Evolutionary conservation across 2,797 vertebrate species (phyloP), one percentile per base, ranked within the genome.

Genomic region (Zenarchopterus dispar): DNA sequence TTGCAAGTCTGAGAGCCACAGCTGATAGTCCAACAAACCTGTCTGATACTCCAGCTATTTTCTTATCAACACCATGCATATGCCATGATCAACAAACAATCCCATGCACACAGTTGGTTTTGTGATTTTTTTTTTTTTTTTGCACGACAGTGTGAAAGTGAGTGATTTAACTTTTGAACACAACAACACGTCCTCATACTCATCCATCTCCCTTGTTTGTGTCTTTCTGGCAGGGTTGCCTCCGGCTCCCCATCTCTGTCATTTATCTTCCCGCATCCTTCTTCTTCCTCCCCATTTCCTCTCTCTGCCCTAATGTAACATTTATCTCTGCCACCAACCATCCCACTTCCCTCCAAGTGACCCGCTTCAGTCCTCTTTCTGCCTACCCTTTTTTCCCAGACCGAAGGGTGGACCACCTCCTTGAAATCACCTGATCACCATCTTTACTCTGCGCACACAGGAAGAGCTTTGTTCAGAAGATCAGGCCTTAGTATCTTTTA

Each of bases 391-490:
- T 41, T 39, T 43, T 54, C 43, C 42, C 31, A 64, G 57, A 43
- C 21, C 4, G 18, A 28, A 68, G 51, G 44, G 62, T 53, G 56
- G 61, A 21, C 58, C 73, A 57, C 69, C 0, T 26, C 45, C 54
- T 53, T 52, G 49, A 33, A 55, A 84, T 85, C 82, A 78, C 74
- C 75, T 81, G 87, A 84, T 82, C 39, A 2, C 50, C 62, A 75
- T 81, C 77, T 80, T 67, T 49, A 46, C 46, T 55, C 48, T 67
- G 56, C 52, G 31, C 66, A 80, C 53, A 85, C 76, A 88, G 81
- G 76, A 83, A 74, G 56, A 63, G 57, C 54, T 85, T 73, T 82
- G 82, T 77, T 83, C 61, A 39, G 8, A 5, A 42, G 56, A 43
- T 45, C 36, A 18, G 62, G 57, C 77, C 77, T 51, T 8, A 0